A percentile compares a stretch with the other conserved stretches of the same genome.
phyloP scores from a whole-genome alignment of 2,797 vertebrate genomes.

The Melanitta fusca region DNA sequence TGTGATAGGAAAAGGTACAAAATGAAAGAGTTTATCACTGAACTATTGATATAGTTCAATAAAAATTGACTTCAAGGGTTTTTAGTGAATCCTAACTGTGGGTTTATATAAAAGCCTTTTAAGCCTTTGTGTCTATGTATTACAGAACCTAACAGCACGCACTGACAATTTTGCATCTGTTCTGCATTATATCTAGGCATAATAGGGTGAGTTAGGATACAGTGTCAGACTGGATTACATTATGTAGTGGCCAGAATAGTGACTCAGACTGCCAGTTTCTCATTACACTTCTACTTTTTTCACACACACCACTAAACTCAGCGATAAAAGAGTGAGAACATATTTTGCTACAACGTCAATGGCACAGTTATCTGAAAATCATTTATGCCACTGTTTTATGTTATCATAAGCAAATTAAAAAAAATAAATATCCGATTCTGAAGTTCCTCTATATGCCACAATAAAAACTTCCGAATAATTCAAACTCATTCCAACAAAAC shows the following conservation, averaged over 20 bases:
- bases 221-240: neutral
- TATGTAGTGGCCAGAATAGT: neutral
- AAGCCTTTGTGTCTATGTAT: conserved; percentile 31
- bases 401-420: neutral
- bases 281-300: neutral
- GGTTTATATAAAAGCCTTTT: conserved; percentile 47
- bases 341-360: neutral
- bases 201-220: neutral
- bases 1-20: neutral
- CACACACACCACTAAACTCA: neutral
- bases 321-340: neutral
- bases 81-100: conserved; percentile 46
- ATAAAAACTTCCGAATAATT: neutral
- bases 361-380: conserved; percentile 8
- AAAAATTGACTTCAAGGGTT: conserved; percentile 43
- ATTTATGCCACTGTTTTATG: neutral
- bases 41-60: conserved; percentile 35
- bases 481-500: neutral
- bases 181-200: conserved; percentile 31
- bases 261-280: neutral
- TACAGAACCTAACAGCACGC: conserved; percentile 10
- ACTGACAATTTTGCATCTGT: conserved; percentile 35
- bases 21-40: neutral
- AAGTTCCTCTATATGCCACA: neutral
- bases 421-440: neutral